These are phyloP conservation scores for Apis florea DNA, from an alignment of 1,140 invertebrate species.

Conservation along the genomic window DNA sequence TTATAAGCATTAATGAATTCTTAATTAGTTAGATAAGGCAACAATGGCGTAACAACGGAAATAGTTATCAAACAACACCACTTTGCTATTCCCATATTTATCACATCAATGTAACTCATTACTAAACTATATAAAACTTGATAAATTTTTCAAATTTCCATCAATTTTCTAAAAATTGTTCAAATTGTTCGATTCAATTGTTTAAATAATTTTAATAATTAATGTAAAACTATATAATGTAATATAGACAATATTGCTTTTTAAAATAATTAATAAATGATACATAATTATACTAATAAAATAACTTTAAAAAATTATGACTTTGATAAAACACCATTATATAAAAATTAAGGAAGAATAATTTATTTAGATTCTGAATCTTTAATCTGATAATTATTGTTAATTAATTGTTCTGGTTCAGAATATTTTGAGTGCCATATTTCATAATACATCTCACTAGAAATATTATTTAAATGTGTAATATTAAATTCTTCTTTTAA, in stretches of 20 bases:
- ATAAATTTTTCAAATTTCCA: neutral
- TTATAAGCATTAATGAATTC: slow-evolving; percentile 47
- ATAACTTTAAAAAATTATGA: neutral
- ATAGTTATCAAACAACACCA: slow-evolving; percentile 46
- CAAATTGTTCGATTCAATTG: too few species aligned
- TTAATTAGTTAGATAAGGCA: slow-evolving; percentile 59
- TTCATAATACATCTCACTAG: slow-evolving; percentile 75
- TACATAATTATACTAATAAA: neutral
- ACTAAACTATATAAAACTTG: neutral
- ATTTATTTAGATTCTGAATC: neutral
- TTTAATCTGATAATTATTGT: slow-evolving; percentile 58
- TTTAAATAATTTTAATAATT: slow-evolving; percentile 9
- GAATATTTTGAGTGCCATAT: slow-evolving; percentile 77
- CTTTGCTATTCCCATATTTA: neutral
- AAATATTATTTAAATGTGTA: slow-evolving; percentile 71
- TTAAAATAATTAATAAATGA: neutral
- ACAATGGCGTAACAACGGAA: slow-evolving; percentile 37
- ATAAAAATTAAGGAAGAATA: neutral
- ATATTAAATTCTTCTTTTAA: slow-evolving; percentile 78
- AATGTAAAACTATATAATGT: slow-evolving; percentile 16
- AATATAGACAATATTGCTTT: neutral
- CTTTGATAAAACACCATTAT: neutral
- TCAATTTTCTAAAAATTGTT: neutral
- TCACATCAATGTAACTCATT: slow-evolving; percentile 6
- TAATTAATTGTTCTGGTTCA: slow-evolving; percentile 73